These are phyloP conservation scores for Xanthia togata DNA, from an alignment of 2,888 invertebrate species.

Conservation along the genomic window DNA sequence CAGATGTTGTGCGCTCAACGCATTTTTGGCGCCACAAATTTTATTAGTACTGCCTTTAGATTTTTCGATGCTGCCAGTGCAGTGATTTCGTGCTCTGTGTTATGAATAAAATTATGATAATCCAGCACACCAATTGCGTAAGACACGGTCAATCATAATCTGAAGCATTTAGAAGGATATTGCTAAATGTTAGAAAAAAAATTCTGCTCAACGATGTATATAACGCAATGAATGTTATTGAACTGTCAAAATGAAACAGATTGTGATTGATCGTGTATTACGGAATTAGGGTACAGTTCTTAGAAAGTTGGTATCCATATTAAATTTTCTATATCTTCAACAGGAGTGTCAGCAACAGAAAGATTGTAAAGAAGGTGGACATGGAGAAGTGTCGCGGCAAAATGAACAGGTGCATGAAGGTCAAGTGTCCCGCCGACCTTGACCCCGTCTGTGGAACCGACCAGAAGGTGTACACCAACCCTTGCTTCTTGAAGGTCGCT, in stretches of 20 bases:
- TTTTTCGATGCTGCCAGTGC: not conserved
- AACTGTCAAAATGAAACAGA: too few relatives aligned
- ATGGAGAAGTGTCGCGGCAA: conserved; percentile 95
- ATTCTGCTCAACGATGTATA: too few relatives aligned
- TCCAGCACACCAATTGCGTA: not conserved
- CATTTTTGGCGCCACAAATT: not conserved
- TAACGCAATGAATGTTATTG: too few relatives aligned
- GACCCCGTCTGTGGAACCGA: conserved; percentile 98
- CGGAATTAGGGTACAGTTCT: too few relatives aligned
- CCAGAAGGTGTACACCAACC: conserved; percentile 95
- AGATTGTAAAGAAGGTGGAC: conserved; percentile 92
- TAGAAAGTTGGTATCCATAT: not conserved
- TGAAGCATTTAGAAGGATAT: too few relatives aligned
- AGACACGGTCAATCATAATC: too few relatives aligned
- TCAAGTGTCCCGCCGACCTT: conserved; percentile 92
- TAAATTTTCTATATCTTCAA: conserved; percentile 57
- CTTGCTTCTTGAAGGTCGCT: conserved; percentile 95
- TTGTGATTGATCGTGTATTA: too few relatives aligned
- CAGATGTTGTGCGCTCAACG: not conserved
- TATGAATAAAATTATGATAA: not conserved
- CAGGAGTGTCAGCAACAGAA: conserved; percentile 87
- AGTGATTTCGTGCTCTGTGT: not conserved
- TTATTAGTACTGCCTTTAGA: not conserved
- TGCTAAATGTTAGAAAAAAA: too few relatives aligned
- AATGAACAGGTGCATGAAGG: conserved; percentile 94